Base-by-base conservation (phyloP, 2,888 invertebrate species). In the Oeneis ivallda region DNA sequence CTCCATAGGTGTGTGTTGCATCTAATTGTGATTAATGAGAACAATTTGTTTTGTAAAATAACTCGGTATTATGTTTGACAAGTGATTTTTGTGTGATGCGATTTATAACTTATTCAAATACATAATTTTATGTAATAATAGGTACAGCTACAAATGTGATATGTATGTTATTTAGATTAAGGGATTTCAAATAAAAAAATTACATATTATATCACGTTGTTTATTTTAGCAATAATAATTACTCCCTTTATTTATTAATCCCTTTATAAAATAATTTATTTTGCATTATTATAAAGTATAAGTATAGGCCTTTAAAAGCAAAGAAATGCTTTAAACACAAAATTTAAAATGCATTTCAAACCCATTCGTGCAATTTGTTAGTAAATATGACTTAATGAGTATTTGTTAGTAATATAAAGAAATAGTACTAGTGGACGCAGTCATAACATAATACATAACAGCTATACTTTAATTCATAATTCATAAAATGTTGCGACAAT, bases 171-270 rank as follows among this genome's bases (percentile, higher is more conserved):
- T 19, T 19, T 39, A 54, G 39, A 54, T 39, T 41, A 41, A 34
- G 19, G 19, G 13, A 11, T 34, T 17, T 34, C 15, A 58, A 67
- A 65, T 65, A 74, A 73, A 64, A 54, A 39, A 53, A 64, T 45
- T 68, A 50, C 62, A 67, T 66, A 17, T 37, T 71, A 61, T 68
- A 26, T 72, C 61, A 64, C 37, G 72, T 72, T 77, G n/a, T 75
- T 87, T 84, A 83, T 82, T 87, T 85, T 84, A 84, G 84, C 79
- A 78, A 85, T 87, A 86, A 86, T 85, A 85, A 85, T 85, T 86
- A 87, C 81, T 85, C 82, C 82, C 84, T 56, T 59, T 60, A 65
- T 84, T n/a, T n/a, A 85, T 85, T 74, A 77, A 80, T 78, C 74
- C 74, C 75, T 76, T 70, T 74, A 84, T 83, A 84, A 87, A 89